Base-by-base conservation (phyloP, 2,888 invertebrate species). In the Callyntrura guangdongensis region DNA sequence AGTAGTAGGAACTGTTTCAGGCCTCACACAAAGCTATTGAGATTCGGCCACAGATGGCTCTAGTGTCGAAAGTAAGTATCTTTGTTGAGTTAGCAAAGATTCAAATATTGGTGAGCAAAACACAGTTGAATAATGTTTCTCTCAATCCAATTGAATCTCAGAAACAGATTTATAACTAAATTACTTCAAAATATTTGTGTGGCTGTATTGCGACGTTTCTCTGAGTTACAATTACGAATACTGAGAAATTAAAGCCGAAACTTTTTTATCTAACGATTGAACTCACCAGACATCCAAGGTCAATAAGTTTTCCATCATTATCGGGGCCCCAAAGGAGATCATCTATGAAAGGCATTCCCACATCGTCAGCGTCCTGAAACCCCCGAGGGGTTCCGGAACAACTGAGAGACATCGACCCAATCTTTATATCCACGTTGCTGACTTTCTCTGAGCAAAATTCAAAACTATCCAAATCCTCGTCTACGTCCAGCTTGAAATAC, bases 301-400 rank as follows among this genome's bases (percentile, higher is more conserved):
- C 98, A 95, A 98, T 98, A 97, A 98, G 98, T 95, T 98, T 98
- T 95, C 98, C 98, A 96, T 98, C 98, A 96, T 98, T 98, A 96
- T 98, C 98, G 95, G 98, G 98, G 96, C 98, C 97, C 98, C 98
- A 98, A 95, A 97, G 96, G 94, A 98, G 96, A 95, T 98, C 98
- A 96, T 98, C 98, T 96, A 98, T 98, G 96, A 98, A 98, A 96
- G 98, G 98, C 98, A 98, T 98, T 96, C 97, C 95, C 96, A 96
- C 95, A 95, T 96, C 95, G 96, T 95, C 94, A 94, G 94, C 92
- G 95, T 95, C 96, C 95, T 95, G 94, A 96, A 90, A 93, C 90
- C 92, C 92, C 91, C 94, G 86, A 45, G 92, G 91, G 88, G 92
- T 84, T 59, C 92, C 92, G 89, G 92, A 92, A 92, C 92, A 92